Evolutionary conservation across 2,113 vertebrate species (phyloP), one percentile per base, ranked within the genome.

Genomic region (Ammodramus savannarum): DNA sequence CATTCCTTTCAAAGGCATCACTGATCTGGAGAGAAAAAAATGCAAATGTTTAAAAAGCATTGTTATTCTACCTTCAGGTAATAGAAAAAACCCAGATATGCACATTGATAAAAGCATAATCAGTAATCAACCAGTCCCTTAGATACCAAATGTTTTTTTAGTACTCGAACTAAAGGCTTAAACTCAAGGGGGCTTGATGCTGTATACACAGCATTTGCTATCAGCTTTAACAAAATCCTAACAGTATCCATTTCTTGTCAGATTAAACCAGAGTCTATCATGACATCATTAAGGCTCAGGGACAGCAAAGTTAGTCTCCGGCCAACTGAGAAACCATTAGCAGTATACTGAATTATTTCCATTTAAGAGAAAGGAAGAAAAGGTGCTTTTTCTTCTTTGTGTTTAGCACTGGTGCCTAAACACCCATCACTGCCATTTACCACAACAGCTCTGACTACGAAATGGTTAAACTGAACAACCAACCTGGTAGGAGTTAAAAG

Each of bases 381-480:
- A 69, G 6, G 8, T 65, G 22, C 10, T 66, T 67, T 26, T 58
- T 13, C 61, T 77, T 36, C 23, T 41, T 67, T 65, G 29, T 48
- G 29, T 83, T 90, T 54, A 89, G 67, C 25, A 31, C 10, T 72
- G 7, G 1, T 63, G 31, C 61, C 59, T 85, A 2, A 93, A 88
- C 23, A 66, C 20, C 32, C 46, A 65, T 31, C 67, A n/a, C 4
- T 83, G 52, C 26, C 41, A 62, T 73, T 85, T 88, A 83, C 31
- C 32, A 61, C 48, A 46, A 44, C 23, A n/a, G 26, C 17, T 71
- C 23, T 51, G 44, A 49, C 36, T 68, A 73, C 38, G 58, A 95
- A 83, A 91, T 15, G 55, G 93, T 94, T 93, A 94, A 95, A 74
- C 31, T 29, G 27, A 93, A 54, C 54, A 72, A 69, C 71, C 66